Percentiles rank a stretch among this genome's conserved stretches.
These are phyloP conservation scores for Drosophila maculinotata DNA, from an alignment of 2,888 invertebrate genomes.

Conservation along the genomic window DNA sequence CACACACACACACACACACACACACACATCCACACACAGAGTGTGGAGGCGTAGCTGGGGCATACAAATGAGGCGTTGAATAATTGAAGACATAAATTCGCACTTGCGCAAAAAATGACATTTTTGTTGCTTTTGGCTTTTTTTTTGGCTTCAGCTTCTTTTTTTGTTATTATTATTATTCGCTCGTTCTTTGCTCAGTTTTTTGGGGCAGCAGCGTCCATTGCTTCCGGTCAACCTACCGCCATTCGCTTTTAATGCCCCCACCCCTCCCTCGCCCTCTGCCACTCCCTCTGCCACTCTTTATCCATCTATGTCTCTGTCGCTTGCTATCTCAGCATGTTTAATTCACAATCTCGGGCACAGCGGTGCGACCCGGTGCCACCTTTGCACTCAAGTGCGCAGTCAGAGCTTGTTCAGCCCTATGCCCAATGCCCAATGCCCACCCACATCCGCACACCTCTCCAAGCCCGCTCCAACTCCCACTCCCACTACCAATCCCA, in stretches of 20 bases:
- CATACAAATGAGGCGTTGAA: constrained; percentile 81
- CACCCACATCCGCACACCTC: constrained; percentile 5
- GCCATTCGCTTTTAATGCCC: constrained; percentile 37
- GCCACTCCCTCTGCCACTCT: not conserved
- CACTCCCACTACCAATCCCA: constrained; percentile 2
- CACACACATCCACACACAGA: constrained; percentile 6
- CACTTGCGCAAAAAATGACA: constrained; percentile 65
- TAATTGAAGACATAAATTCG: constrained; percentile 82
- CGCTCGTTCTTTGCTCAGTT: constrained; percentile 30
- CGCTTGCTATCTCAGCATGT: constrained; percentile 64
- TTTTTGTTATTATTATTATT: constrained; percentile 54
- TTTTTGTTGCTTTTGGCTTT: constrained; percentile 23
- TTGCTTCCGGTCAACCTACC: constrained; percentile 65
- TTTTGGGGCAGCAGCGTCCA: constrained; percentile 33
- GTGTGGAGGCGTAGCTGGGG: constrained; percentile 21
- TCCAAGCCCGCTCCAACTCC: not conserved
- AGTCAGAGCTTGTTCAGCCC: constrained; percentile 56
- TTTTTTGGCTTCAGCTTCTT: constrained; percentile 12
- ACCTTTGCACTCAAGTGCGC: constrained; percentile 79
- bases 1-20: constrained; percentile 25
- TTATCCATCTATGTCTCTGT: not conserved
- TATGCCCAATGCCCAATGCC: constrained; percentile 30
- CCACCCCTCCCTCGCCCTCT: not conserved
- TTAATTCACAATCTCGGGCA: constrained; percentile 80
- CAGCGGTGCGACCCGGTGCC: constrained; percentile 71